These are phyloP conservation scores for Microcebus tavaratra DNA, from an alignment of 2,113 vertebrate species.

Conservation along the genomic window DNA sequence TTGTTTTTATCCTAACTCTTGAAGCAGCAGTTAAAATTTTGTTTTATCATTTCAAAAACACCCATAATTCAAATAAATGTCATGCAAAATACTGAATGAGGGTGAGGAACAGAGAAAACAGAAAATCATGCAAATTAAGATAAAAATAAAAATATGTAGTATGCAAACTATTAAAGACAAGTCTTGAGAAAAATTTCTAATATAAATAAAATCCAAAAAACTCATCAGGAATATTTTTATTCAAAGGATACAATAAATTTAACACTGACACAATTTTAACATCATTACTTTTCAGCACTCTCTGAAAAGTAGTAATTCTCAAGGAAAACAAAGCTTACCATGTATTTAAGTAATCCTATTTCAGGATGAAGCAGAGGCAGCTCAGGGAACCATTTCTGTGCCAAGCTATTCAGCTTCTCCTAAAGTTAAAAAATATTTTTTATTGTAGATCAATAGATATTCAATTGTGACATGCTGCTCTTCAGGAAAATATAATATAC, in stretches of 20 bases:
- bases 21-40: neutral
- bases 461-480: neutral
- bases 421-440: slow-evolving; percentile 71
- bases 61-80: neutral
- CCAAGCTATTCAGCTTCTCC: slow-evolving; percentile 83
- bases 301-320: neutral
- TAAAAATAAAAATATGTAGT: neutral
- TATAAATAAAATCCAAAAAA: neutral
- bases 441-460: neutral
- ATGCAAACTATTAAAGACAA: neutral
- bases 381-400: slow-evolving; percentile 88
- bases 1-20: slow-evolving; percentile 14
- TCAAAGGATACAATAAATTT: neutral
- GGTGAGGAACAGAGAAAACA: neutral
- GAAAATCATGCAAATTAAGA: neutral
- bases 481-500: slow-evolving; percentile 26
- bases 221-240: slow-evolving; percentile 26
- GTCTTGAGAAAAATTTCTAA: slow-evolving; percentile 7
- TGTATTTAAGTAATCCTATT: slow-evolving; percentile 85
- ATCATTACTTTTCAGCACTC: slow-evolving; percentile 11
- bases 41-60: slow-evolving; percentile 24
- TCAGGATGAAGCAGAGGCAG: slow-evolving; percentile 87
- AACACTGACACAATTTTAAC: neutral
- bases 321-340: slow-evolving; percentile 82
- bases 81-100: neutral